Evolutionary conservation across 2,888 invertebrate species (phyloP).

Genomic region (Scaptomyza cyrtandrae): DNA sequence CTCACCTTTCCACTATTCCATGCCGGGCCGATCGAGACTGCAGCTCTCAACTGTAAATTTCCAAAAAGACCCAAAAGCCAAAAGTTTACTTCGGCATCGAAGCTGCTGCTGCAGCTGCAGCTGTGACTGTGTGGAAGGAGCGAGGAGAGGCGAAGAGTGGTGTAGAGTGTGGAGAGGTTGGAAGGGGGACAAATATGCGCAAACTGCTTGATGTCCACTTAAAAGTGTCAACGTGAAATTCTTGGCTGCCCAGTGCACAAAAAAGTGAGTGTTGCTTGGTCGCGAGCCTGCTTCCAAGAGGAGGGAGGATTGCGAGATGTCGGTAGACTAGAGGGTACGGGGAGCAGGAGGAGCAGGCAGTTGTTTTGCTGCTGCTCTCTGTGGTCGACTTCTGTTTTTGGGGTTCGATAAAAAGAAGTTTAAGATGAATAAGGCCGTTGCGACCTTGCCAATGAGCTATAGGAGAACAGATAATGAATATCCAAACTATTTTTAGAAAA

Average conservation of each 20-base stretch:
- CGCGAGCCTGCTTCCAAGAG: constrained; percentile 43
- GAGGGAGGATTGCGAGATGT: background rate
- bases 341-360: constrained; percentile 5
- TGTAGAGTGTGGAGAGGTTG: background rate
- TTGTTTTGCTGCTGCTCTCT: constrained; percentile 16
- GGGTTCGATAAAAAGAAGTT: constrained; percentile 7
- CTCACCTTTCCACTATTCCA: background rate
- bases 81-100: constrained; percentile 38
- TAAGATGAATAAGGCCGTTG: constrained; percentile 6
- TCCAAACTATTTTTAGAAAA: too few species aligned
- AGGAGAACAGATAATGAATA: background rate
- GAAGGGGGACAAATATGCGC: constrained; percentile 65
- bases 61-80: constrained; percentile 62
- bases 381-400: constrained; percentile 61
- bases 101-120: constrained; percentile 56
- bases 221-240: constrained; percentile 83
- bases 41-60: constrained; percentile 70
- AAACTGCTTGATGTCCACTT: constrained; percentile 82
- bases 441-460: constrained; percentile 31
- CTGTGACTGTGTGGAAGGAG: constrained; percentile 17
- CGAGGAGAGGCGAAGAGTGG: background rate
- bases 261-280: constrained; percentile 67
- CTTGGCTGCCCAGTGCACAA: constrained; percentile 67
- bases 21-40: constrained; percentile 6
- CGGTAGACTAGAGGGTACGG: constrained; percentile 4